Percentiles rank a stretch among this genome's conserved stretches.
These are phyloP conservation scores for Phalacrocorax brasilianus DNA, from an alignment of 2,113 vertebrate genomes.

Conservation along the genomic window DNA sequence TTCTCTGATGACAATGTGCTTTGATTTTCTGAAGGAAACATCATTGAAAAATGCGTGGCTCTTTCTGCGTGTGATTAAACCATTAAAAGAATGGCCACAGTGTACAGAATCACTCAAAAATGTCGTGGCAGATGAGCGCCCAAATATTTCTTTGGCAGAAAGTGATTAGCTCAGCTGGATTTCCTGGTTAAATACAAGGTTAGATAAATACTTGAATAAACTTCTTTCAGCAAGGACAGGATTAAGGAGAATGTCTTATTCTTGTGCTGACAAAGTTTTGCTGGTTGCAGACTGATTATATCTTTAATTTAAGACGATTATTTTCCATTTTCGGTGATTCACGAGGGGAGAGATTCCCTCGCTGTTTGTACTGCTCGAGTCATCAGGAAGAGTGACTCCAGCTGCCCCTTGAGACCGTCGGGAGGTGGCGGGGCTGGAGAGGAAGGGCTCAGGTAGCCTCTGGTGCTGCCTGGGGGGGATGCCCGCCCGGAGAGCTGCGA, in stretches of 20 bases:
- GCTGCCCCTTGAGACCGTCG: not conserved
- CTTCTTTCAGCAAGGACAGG: slow-evolving; percentile 44
- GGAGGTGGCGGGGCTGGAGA: not conserved
- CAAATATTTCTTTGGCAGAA: slow-evolving; percentile 60
- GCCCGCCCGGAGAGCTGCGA: not conserved
- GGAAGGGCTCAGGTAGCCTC: not conserved
- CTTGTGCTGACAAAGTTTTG: slow-evolving; percentile 21
- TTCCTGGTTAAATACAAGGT: slow-evolving; percentile 76
- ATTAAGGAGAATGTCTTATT: slow-evolving; percentile 26
- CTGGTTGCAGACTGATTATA: slow-evolving; percentile 13
- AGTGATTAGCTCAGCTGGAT: slow-evolving; percentile 59
- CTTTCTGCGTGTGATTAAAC: slow-evolving; percentile 20
- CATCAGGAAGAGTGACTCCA: not conserved
- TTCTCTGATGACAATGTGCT: not conserved
- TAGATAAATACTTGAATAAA: slow-evolving; percentile 71
- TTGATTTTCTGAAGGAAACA: slow-evolving; percentile 48
- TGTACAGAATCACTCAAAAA: not conserved
- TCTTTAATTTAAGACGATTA: slow-evolving; percentile 33
- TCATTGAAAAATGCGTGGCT: not conserved
- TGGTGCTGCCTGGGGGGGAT: not conserved
- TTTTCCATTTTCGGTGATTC: slow-evolving; percentile 36
- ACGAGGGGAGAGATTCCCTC: not conserved
- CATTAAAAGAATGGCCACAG: slow-evolving; percentile 8
- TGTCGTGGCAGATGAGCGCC: slow-evolving; percentile 38
- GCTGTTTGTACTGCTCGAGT: not conserved